Evolutionary conservation across 2,888 invertebrate genomes (phyloP).

Genomic region (Nomada flava): DNA sequence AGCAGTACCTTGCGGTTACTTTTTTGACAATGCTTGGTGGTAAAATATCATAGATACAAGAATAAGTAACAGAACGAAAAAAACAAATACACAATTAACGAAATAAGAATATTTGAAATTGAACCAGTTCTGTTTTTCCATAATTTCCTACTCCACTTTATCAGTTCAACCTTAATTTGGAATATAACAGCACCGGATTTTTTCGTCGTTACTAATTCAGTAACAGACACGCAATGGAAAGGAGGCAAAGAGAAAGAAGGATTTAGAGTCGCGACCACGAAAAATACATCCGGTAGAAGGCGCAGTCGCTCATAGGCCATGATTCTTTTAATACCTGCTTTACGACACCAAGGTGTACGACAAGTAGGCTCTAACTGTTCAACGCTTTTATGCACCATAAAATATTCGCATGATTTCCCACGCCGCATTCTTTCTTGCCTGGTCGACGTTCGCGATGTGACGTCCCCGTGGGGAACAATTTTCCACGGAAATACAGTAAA

Average conservation of each 20-base stretch:
- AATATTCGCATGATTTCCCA: conserved; percentile 69
- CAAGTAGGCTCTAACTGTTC: conserved; percentile 57
- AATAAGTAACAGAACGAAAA: too few species aligned
- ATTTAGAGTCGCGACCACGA: neutral
- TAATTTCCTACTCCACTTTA: too few species aligned
- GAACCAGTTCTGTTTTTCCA: too few species aligned
- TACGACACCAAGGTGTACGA: conserved; percentile 38
- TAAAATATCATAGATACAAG: too few species aligned
- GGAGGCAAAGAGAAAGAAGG: neutral
- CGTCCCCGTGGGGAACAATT: conserved; percentile 59
- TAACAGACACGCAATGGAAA: neutral
- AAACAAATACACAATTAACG: too few species aligned
- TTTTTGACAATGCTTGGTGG: too few species aligned
- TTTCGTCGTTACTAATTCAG: neutral
- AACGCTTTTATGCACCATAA: conserved; percentile 65
- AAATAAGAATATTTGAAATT: too few species aligned
- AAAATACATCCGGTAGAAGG: conserved; percentile 2
- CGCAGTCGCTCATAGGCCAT: conserved; percentile 32
- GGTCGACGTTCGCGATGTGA: conserved; percentile 21
- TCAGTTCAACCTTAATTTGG: too few species aligned
- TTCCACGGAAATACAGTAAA: conserved; percentile 54
- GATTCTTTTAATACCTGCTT: conserved; percentile 62
- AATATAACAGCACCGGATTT: neutral
- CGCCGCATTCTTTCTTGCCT: conserved; percentile 57
- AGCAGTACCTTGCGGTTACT: too few species aligned